Base-by-base conservation (phyloP, 2,888 invertebrate species). In the Dynastes maya region DNA sequence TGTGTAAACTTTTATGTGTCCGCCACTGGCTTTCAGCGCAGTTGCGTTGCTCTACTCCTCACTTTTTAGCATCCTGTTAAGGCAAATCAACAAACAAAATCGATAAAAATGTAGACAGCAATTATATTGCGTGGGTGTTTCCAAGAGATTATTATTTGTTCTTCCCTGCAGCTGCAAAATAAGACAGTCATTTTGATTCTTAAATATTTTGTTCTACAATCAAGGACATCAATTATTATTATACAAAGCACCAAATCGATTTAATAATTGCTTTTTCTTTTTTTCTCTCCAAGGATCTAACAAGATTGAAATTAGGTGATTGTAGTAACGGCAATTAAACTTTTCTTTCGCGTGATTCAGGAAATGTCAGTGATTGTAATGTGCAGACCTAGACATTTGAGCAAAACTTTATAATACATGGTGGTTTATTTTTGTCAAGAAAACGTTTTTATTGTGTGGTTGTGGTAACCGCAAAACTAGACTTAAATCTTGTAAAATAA, bases 341-440 rank as follows among this genome's bases (percentile, higher is more conserved):
- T 45, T 45, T 8, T 45, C 45, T 45, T 45, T 45, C 45, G 45
- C 45, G 45, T 45, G 11, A 45, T 45, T 45, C 45, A 45, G 51
- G 29, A 51, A 65, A 65, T 65, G 27, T 29, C n/a, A 70, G 32
- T 32, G n/a, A 70, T 27, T 32, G 51, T 70, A 9, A 1, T 5
- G 9, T 29, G 16, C 1, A 29, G 29, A 70, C 70, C 51, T 70
- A 70, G 70, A 70, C 70, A 70, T 70, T 70, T 70, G 22, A 29
- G 13, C n/a, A 45, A 45, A 45, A 45, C 11, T 5, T 11, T 45
- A 45, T 45, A 45, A 45, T 45, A 45, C 45, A 45, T 45, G 2
- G 45, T 45, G 45, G 45, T 45, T 45, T 45, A 45, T 51, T 13
- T 29, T 53, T 51, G 13, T 11, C 51, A 11, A 13, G 51, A 51